Conservation (phyloP, 2,888 invertebrate species). For the Plebejus melissa region DNA sequence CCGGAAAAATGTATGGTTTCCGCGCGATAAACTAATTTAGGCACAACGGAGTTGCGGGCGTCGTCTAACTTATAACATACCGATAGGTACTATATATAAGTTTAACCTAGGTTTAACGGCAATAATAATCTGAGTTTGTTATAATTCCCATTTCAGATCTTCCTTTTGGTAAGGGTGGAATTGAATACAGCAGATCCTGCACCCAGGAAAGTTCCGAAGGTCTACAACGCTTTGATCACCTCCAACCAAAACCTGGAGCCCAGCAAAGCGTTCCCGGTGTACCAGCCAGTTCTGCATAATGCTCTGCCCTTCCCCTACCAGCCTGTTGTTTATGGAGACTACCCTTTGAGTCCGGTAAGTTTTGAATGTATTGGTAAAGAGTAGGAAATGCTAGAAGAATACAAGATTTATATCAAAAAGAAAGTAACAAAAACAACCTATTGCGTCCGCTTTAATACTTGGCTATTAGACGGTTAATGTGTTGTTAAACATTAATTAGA, state of each 20-base stretch:
- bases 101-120: background rate
- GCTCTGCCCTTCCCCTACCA: slow-evolving; percentile 72
- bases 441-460: too few species aligned
- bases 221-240: slow-evolving; percentile 89
- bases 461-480: too few species aligned
- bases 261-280: slow-evolving; percentile 86
- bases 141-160: slow-evolving; percentile 50
- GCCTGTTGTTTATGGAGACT: slow-evolving; percentile 60
- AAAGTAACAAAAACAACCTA: too few species aligned
- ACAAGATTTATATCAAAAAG: too few species aligned
- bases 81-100: too few species aligned
- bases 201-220: slow-evolving; percentile 83
- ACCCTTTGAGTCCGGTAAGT: slow-evolving; percentile 59
- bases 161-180: slow-evolving; percentile 46
- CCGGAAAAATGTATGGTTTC: too few species aligned
- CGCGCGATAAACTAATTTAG: too few species aligned
- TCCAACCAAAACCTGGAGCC: slow-evolving; percentile 87
- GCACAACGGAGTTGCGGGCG: too few species aligned
- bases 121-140: background rate
- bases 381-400: too few species aligned
- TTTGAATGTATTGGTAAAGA: background rate
- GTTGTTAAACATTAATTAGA: too few species aligned
- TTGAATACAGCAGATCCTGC: slow-evolving; percentile 52
- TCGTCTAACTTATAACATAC: too few species aligned
- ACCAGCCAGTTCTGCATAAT: slow-evolving; percentile 84